These are phyloP conservation scores for Delphinus delphis DNA, from an alignment of 2,113 vertebrate species.

Conservation along the genomic window DNA sequence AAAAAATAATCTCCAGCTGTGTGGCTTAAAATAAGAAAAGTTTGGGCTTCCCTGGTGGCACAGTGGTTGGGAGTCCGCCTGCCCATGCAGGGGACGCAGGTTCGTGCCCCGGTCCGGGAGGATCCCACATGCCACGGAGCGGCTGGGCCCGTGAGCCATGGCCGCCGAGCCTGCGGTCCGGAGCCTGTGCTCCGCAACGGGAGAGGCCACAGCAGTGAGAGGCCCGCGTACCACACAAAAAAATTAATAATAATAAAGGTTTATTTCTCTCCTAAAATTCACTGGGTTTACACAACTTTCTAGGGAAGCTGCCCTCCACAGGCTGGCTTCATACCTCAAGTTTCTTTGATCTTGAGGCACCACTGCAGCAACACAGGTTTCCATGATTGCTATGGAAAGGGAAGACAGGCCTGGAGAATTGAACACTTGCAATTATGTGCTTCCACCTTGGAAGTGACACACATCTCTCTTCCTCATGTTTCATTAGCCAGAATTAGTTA, in stretches of 20 bases:
- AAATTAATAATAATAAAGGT: neutral
- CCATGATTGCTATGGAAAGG: neutral
- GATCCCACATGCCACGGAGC: too few relatives aligned
- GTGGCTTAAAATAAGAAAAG: too few relatives aligned
- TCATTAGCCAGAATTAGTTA: neutral
- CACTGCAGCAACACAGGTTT: neutral
- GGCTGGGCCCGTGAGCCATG: too few relatives aligned
- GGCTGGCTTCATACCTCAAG: neutral
- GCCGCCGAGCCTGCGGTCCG: too few relatives aligned
- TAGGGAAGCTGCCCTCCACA: neutral
- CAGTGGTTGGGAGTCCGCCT: too few relatives aligned
- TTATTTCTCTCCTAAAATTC: neutral
- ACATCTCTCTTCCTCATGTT: neutral
- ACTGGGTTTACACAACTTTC: neutral
- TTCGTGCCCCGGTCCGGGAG: too few relatives aligned
- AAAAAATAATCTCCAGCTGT: too few relatives aligned
- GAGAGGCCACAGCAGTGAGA: too few relatives aligned
- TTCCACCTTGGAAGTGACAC: neutral
- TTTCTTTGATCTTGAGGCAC: neutral
- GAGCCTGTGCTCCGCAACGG: too few relatives aligned
- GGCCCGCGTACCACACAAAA: too few relatives aligned
- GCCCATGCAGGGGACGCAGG: rapidly evolving
- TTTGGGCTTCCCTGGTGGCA: too few relatives aligned
- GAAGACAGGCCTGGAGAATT: neutral
- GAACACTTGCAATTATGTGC: neutral